Percentiles rank a stretch among this genome's conserved stretches.
These are phyloP conservation scores for Spongilla lacustris DNA, from an alignment of 37 sponge, comb jelly and placozoan species.

Conservation along the genomic window DNA sequence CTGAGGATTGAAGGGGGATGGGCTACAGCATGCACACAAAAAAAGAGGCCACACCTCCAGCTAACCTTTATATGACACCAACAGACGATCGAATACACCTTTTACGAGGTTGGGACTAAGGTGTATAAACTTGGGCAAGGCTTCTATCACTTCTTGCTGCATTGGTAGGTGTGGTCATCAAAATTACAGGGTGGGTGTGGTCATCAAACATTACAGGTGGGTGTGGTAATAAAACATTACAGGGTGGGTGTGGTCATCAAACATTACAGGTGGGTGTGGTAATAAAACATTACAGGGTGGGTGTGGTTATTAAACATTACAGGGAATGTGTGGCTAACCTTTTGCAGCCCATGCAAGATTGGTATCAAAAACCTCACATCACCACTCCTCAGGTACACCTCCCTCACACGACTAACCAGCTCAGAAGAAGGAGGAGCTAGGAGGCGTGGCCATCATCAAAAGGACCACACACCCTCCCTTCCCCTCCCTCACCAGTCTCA, in stretches of 20 bases:
- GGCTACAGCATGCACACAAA: background rate
- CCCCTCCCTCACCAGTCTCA: constrained; percentile 63
- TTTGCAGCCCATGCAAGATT: constrained; percentile 90
- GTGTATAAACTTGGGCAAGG: constrained; percentile 88
- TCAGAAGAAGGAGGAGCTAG: constrained; percentile 82
- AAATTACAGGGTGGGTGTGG: too few relatives aligned
- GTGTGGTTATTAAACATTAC: background rate
- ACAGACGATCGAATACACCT: constrained; percentile 82
- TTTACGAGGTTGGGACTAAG: constrained; percentile 88
- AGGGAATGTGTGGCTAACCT: constrained; percentile 47
- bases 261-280: too few relatives aligned
- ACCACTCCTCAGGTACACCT: constrained; percentile 74
- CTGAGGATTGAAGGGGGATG: background rate
- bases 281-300: too few relatives aligned
- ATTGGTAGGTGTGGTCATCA: too few relatives aligned
- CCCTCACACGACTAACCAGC: constrained; percentile 76
- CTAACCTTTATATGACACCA: constrained; percentile 71
- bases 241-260: background rate
- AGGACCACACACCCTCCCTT: background rate
- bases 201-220: too few relatives aligned
- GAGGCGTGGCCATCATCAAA: background rate
- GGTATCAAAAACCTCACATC: constrained; percentile 97
- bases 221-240: too few relatives aligned
- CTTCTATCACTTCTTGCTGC: constrained; percentile 86
- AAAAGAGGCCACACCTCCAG: background rate